Evolutionary conservation across 2,888 invertebrate species (phyloP), one percentile per base, ranked within the genome.

Genomic region (Macrosoma leucophasiata): DNA sequence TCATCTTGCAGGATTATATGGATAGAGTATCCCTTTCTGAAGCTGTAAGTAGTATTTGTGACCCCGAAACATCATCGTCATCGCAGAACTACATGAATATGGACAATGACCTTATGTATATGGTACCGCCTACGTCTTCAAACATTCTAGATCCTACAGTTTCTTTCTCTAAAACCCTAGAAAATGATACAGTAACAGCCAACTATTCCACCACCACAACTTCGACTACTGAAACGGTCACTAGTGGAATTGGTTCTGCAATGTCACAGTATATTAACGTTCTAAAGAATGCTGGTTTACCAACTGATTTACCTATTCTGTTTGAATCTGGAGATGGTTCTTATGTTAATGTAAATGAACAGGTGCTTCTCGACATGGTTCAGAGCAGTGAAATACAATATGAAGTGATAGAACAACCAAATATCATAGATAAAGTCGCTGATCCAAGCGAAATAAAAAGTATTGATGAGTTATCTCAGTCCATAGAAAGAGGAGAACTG

Each of bases 251-350:
- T 15, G 67, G 68, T 33, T 73, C 63, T 8, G 78, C 79, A 2
- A 77, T 84, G 81, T 79, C 84, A 1, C 81, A 84, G 58, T 85
- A 76, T 41, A 85, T 78, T n/a, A 85, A 74, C 41, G 85, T 75
- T 2, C 61, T 76, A 25, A 85, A 85, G 55, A 82, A 55, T 43
- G 85, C 78, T 13, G 84, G 79, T 3, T 60, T 78, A 14, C 82
- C 78, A 2, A 84, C 82, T 8, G 81, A 81, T 46, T 50, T 81
- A 22, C 85, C 89, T 12, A 88, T 89, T 48, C 84, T 89, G 45
- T 88, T 88, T 43, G 88, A 89, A 59, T 88, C 88, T 1, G 88
- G 86, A 13, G 88, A 89, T 46, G 89, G 89, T 1, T 87, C 87
- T 15, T 88, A 88, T 50, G 86, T 89, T 1, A 87, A 87, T 39